These are phyloP conservation scores for Caenorhabditis sp. DNA, from an alignment of 2,888 invertebrate genomes.

Conservation along the genomic window DNA sequence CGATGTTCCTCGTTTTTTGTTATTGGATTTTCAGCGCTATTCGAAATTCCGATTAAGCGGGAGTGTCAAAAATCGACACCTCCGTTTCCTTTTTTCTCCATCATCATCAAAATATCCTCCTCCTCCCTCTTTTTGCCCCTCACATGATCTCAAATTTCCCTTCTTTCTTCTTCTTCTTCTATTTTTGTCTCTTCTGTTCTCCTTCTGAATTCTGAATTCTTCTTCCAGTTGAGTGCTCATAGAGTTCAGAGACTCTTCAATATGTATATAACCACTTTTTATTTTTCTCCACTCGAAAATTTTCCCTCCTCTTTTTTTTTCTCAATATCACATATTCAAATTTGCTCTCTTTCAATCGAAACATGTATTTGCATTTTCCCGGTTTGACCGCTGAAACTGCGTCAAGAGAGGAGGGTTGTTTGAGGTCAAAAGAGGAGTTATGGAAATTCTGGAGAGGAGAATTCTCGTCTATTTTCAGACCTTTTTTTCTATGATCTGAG, in stretches of 20 bases:
- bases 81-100: constrained; percentile 11
- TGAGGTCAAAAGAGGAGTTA: constrained; percentile 22
- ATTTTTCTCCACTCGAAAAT: constrained; percentile 3
- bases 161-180: too few species aligned
- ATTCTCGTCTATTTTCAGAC: neutral
- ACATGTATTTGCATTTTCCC: constrained; percentile 36
- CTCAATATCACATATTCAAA: constrained; percentile 32
- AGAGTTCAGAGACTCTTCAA: constrained; percentile 49
- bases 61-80: constrained; percentile 38
- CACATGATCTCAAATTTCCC: constrained; percentile 36
- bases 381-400: constrained; percentile 38
- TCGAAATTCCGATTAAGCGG: neutral
- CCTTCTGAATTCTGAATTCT: constrained; percentile 13
- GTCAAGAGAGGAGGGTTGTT: constrained; percentile 9
- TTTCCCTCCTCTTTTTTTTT: neutral
- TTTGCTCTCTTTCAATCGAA: constrained; percentile 20
- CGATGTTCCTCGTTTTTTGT: too few species aligned
- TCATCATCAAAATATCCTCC: constrained; percentile 45
- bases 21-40: neutral
- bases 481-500: constrained; percentile 6
- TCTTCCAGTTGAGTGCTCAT: constrained; percentile 39
- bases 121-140: neutral
- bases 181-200: constrained; percentile 38
- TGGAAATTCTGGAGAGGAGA: constrained; percentile 6
- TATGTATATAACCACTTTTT: neutral